Conservation (phyloP, 64 coral and sea anemone genomes). For the Stylophora pistillata region DNA sequence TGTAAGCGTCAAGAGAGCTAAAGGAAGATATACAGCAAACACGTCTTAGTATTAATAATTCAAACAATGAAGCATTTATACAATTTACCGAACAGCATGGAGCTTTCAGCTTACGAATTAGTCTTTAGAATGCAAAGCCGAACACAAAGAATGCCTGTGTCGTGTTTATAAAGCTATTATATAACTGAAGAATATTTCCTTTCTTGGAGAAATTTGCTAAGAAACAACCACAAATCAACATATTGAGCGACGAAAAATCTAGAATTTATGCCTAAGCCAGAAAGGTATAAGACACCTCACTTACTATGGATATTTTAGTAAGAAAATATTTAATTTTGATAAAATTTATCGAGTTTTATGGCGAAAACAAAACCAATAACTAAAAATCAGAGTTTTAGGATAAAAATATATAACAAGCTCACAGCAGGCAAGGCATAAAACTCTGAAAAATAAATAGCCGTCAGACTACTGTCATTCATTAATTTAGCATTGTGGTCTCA, state of each 20-base stretch:
- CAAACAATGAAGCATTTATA: constrained; percentile 24
- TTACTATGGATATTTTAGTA: too few relatives aligned
- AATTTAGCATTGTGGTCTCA: neutral
- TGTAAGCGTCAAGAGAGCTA: neutral
- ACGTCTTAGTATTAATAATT: constrained; percentile 26
- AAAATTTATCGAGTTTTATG: too few relatives aligned
- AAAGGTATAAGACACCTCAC: too few relatives aligned
- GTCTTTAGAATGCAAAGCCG: neutral
- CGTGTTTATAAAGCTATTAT: neutral
- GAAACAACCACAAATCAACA: too few relatives aligned
- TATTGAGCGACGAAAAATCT: too few relatives aligned
- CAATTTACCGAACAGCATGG: constrained; percentile 40
- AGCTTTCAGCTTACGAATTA: neutral
- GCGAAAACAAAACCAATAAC: neutral
- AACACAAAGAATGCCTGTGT: neutral
- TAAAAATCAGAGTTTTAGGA: neutral
- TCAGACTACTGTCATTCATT: neutral
- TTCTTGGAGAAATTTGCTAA: neutral
- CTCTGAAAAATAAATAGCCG: neutral
- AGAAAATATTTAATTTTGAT: too few relatives aligned
- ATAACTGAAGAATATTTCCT: neutral
- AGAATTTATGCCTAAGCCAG: too few relatives aligned
- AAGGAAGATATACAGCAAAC: neutral
- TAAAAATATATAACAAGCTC: neutral
- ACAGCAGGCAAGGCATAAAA: neutral